phyloP scores from a whole-genome alignment of 2,888 invertebrate genomes.

The Tanypteryx hageni region DNA sequence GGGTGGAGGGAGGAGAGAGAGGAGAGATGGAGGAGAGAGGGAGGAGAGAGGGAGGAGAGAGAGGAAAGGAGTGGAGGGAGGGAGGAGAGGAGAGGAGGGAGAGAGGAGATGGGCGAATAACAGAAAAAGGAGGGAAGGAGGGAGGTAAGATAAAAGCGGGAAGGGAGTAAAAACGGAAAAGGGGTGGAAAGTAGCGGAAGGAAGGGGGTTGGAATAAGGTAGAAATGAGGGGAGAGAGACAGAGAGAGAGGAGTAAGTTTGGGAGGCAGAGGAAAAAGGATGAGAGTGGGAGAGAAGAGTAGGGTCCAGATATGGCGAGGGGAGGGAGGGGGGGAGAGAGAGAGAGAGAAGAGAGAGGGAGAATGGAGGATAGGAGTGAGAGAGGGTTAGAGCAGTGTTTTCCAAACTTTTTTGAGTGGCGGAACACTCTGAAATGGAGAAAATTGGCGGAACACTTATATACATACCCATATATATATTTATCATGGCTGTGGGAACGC shows the following conservation, averaged over 20 bases:
- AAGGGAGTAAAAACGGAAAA: not conserved
- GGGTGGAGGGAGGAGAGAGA: too few species aligned
- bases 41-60: not conserved
- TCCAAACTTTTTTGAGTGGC: too few species aligned
- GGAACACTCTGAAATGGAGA: too few species aligned
- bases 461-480: too few species aligned
- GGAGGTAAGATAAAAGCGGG: not conserved
- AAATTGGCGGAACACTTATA: too few species aligned
- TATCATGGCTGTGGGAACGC: too few species aligned
- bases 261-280: not conserved
- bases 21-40: not conserved
- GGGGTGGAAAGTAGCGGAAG: not conserved
- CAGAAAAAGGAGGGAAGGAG: not conserved
- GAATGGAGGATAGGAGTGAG: too few species aligned
- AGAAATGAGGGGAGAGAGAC: not conserved
- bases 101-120: not conserved
- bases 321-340: not conserved
- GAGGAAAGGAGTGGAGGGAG: not conserved
- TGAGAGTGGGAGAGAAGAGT: not conserved
- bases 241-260: not conserved
- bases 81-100: not conserved
- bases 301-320: too few species aligned
- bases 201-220: not conserved
- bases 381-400: too few species aligned
- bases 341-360: not conserved